phyloP scores from a whole-genome alignment of 2,888 invertebrate genomes.

The Heterodera filipjevi region DNA sequence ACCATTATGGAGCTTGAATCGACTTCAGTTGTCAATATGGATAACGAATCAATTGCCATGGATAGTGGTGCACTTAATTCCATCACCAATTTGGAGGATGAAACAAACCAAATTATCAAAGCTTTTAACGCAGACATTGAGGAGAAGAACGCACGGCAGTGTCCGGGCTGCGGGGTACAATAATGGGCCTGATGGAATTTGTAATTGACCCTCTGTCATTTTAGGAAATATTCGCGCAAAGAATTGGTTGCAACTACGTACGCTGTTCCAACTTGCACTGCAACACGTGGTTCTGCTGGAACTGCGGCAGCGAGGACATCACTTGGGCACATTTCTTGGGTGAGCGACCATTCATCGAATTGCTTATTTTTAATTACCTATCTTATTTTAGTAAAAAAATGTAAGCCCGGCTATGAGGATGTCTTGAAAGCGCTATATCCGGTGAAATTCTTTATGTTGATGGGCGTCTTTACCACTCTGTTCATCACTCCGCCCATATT shows the following conservation, averaged over 20 bases:
- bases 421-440: slow-evolving; percentile 11
- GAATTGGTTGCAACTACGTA: slow-evolving; percentile 41
- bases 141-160: not conserved
- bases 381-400: not conserved
- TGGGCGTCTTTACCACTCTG: not conserved
- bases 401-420: slow-evolving; percentile 19
- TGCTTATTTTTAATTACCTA: not conserved
- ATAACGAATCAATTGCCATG: too few relatives aligned
- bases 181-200: not conserved
- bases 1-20: too few relatives aligned
- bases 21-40: too few relatives aligned
- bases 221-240: slow-evolving; percentile 37
- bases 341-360: not conserved
- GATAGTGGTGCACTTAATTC: too few relatives aligned
- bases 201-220: slow-evolving; percentile 2
- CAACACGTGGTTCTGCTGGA: slow-evolving; percentile 29
- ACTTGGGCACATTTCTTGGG: slow-evolving; percentile 12
- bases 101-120: too few relatives aligned
- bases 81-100: too few relatives aligned
- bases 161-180: not conserved
- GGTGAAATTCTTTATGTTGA: not conserved
- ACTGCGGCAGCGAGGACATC: slow-evolving; percentile 16
- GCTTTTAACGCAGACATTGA: not conserved
- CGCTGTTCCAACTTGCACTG: slow-evolving; percentile 39
- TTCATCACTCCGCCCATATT: slow-evolving; percentile 19